phyloP scores from a whole-genome alignment of 2,888 invertebrate species.

The Sclerodermus sp. region DNA sequence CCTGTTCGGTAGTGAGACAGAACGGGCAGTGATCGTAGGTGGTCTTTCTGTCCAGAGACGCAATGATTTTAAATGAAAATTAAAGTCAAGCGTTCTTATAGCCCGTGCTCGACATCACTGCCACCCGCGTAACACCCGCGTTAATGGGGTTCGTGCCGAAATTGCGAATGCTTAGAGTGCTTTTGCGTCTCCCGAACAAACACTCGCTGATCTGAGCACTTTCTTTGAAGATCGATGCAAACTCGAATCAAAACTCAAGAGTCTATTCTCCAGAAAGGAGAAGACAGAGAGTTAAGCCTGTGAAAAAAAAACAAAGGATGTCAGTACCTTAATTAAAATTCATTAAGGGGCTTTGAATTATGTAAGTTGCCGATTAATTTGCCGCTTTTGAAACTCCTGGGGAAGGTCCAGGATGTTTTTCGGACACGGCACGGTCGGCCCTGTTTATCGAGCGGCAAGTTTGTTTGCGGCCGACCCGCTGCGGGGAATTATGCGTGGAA shows the following conservation, averaged over 20 bases:
- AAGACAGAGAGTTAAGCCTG: no score
- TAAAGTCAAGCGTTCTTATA: slow-evolving; percentile 53
- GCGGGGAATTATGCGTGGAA: slow-evolving; percentile 32
- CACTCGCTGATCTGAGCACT: slow-evolving; percentile 1
- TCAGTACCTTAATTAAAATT: no score
- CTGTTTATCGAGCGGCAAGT: slow-evolving; percentile 6
- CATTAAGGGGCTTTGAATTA: no score
- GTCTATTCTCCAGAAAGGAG: no score
- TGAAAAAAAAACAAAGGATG: no score
- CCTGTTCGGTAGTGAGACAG: no score
- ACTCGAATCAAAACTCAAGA: no score
- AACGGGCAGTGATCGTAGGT: slow-evolving; percentile 52
- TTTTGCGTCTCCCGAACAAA: no score
- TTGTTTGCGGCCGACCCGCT: slow-evolving; percentile 14
- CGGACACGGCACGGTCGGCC: no score
- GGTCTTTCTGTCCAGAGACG: slow-evolving; percentile 42
- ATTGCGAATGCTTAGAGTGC: slow-evolving; percentile 30
- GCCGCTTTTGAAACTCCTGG: no score
- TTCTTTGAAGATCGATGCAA: not conserved
- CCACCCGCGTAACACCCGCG: slow-evolving; percentile 49
- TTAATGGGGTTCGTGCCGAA: slow-evolving; percentile 46
- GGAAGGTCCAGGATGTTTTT: no score
- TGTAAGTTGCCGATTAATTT: no score
- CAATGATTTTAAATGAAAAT: slow-evolving; percentile 56
- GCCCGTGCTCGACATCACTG: slow-evolving; percentile 40